These are phyloP conservation scores for Thamnaconus septentrionalis DNA, from an alignment of 2,113 vertebrate species.

Conservation along the genomic window DNA sequence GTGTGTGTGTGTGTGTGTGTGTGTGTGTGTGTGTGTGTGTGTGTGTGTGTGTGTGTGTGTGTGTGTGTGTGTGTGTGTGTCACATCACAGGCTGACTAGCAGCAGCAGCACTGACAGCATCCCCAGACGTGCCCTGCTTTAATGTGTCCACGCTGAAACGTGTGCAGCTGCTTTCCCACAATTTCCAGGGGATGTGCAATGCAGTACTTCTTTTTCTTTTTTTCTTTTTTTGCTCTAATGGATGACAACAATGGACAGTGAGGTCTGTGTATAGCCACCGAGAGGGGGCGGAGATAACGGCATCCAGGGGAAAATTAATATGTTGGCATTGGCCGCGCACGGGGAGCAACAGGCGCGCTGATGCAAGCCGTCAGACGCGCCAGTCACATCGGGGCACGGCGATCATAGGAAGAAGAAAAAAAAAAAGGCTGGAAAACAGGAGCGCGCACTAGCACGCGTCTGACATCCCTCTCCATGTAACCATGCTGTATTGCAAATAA, in stretches of 20 bases:
- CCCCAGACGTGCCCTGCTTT: too few species aligned
- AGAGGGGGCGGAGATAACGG: conserved; percentile 47
- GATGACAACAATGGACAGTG: conserved; percentile 55
- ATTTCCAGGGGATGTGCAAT: not conserved
- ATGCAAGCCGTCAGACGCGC: conserved; percentile 54
- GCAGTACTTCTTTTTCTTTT: conserved; percentile 18
- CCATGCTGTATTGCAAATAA: not conserved
- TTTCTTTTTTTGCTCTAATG: conserved; percentile 45
- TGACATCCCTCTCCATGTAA: conserved; percentile 8
- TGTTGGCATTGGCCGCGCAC: conserved; percentile 48
- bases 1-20: too few species aligned
- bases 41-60: too few species aligned
- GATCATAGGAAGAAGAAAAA: conserved; percentile 1
- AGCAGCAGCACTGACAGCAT: too few species aligned
- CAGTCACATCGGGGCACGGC: conserved; percentile 58
- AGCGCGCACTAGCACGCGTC: conserved; percentile 22
- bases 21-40: too few species aligned
- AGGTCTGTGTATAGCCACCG: conserved; percentile 23
- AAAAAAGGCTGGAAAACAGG: not conserved
- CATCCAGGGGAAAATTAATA: conserved; percentile 46
- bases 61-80: too few species aligned
- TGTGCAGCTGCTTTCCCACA: too few species aligned
- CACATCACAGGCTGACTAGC: too few species aligned
- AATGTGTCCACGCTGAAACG: too few species aligned
- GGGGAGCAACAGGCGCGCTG: conserved; percentile 71